These are phyloP conservation scores for Bungarus multicinctus DNA, from an alignment of 2,113 vertebrate genomes.

Conservation along the genomic window DNA sequence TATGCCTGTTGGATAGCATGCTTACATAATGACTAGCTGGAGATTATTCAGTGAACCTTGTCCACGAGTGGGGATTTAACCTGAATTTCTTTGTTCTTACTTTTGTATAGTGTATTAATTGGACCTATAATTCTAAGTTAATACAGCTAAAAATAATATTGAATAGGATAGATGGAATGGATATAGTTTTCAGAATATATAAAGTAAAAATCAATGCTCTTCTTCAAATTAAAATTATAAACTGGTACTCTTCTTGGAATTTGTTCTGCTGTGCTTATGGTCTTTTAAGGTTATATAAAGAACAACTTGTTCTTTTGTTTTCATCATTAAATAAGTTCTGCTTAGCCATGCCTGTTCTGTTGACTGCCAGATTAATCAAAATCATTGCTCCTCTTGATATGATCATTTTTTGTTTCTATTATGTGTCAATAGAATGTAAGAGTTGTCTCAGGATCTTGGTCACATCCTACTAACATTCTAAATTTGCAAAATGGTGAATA, in stretches of 20 bases:
- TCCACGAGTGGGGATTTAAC: neutral
- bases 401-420: neutral
- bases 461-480: neutral
- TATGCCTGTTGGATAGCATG: neutral
- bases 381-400: neutral
- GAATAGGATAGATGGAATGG: constrained; percentile 9
- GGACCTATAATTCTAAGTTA: constrained; percentile 15
- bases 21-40: neutral
- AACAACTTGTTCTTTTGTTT: neutral
- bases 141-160: neutral
- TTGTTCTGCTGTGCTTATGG: constrained; percentile 9
- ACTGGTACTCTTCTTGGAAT: neutral
- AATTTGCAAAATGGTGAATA: neutral
- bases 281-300: neutral
- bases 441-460: neutral
- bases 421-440: neutral
- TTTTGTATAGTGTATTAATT: neutral
- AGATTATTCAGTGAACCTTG: neutral
- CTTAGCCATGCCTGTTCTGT: neutral
- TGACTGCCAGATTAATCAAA: neutral
- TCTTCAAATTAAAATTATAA: neutral
- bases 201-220: neutral
- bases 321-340: neutral
- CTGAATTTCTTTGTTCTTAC: neutral
- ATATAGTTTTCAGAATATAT: neutral